Conservation (phyloP, 2,888 invertebrate species). For the Parnassius orleans region DNA sequence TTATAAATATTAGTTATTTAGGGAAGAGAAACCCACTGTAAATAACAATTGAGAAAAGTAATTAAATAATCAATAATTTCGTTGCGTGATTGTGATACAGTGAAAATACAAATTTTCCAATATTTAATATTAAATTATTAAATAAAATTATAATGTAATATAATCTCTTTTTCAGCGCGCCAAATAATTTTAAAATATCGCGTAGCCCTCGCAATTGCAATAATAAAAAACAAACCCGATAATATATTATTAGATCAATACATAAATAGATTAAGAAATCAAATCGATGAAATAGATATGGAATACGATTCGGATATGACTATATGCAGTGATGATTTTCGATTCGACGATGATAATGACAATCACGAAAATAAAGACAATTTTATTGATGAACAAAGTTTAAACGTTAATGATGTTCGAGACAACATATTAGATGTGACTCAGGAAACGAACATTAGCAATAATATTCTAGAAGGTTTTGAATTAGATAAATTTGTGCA, state of each 20-base stretch:
- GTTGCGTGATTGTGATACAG: too few species aligned
- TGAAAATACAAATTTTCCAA: too few species aligned
- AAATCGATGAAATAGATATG: slow-evolving; percentile 35
- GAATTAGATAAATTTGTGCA: slow-evolving; percentile 6
- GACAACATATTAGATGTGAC: slow-evolving; percentile 1
- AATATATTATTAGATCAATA: slow-evolving; percentile 40
- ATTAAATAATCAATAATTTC: too few species aligned
- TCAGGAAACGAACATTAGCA: slow-evolving; percentile 1
- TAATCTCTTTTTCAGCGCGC: slow-evolving; percentile 37
- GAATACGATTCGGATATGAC: slow-evolving; percentile 40
- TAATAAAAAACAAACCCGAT: slow-evolving; percentile 53
- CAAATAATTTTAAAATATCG: slow-evolving; percentile 52
- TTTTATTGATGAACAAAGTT: background rate
- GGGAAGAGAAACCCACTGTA: too few species aligned
- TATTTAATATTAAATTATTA: too few species aligned
- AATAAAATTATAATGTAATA: too few species aligned
- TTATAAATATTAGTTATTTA: too few species aligned
- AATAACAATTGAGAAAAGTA: too few species aligned
- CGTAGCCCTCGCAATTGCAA: slow-evolving; percentile 48
- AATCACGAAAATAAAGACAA: background rate
- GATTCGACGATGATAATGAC: slow-evolving; percentile 32
- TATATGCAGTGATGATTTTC: slow-evolving; percentile 54
- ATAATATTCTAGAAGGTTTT: slow-evolving; percentile 17
- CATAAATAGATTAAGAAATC: slow-evolving; percentile 42
- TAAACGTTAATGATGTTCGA: background rate